phyloP scores from a whole-genome alignment of 2,113 vertebrate genomes.

The Scalopus aquaticus region DNA sequence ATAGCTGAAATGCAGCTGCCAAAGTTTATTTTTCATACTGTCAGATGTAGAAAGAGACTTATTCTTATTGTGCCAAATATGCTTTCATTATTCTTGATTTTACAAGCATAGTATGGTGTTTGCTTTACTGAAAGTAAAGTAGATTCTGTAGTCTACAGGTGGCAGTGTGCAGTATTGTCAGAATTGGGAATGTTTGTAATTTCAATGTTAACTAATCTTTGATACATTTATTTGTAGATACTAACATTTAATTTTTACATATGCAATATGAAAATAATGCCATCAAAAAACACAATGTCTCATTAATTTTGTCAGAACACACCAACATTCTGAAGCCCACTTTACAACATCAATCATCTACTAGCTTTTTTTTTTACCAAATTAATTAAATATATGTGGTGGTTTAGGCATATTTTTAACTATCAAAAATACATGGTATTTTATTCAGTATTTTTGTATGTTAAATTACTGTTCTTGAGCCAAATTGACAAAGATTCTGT shows the following conservation, averaged over 20 bases:
- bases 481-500: background rate
- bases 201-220: background rate
- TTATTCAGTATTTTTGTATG: background rate
- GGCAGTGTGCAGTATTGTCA: background rate
- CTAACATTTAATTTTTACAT: slow-evolving; percentile 11
- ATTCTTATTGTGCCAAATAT: slow-evolving; percentile 46
- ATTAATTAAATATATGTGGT: background rate
- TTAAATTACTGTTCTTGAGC: background rate
- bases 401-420: background rate
- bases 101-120: background rate
- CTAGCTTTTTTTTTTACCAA: background rate
- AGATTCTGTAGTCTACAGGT: background rate
- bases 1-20: slow-evolving; percentile 37
- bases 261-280: background rate
- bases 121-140: background rate
- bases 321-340: background rate
- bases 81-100: slow-evolving; percentile 40
- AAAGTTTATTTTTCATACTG: slow-evolving; percentile 50
- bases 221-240: background rate
- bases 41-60: slow-evolving; percentile 14
- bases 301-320: background rate
- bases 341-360: background rate
- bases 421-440: background rate
- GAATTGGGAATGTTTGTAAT: background rate
- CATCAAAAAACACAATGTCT: background rate